phyloP scores from a whole-genome alignment of 2,797 vertebrate species.

The Nyctalus aviator region DNA sequence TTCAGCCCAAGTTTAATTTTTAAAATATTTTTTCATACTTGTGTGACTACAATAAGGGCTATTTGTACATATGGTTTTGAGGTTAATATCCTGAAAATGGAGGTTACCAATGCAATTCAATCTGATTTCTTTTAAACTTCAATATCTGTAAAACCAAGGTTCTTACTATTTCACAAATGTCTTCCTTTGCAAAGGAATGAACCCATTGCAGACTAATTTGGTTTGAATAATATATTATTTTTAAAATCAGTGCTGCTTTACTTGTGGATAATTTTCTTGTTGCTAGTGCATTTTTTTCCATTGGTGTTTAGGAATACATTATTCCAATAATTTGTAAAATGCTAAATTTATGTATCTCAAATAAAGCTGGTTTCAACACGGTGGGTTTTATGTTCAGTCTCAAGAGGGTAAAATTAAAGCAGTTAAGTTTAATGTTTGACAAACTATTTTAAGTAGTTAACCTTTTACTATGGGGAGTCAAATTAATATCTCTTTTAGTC shows the following conservation, averaged over 20 bases:
- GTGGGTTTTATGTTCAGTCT: background rate
- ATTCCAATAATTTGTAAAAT: background rate
- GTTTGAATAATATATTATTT: background rate
- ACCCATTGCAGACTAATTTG: background rate
- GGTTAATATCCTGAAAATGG: background rate
- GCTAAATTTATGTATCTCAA: background rate
- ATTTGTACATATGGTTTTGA: background rate
- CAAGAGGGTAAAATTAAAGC: background rate
- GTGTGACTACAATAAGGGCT: background rate
- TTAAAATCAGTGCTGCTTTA: background rate
- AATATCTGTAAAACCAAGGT: background rate
- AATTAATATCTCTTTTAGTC: background rate
- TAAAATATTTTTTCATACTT: background rate
- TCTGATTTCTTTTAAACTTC: background rate
- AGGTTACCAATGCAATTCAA: background rate
- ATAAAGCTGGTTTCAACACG: background rate
- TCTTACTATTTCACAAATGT: background rate
- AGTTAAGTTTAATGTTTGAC: background rate
- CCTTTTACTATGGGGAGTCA: background rate
- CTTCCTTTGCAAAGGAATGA: background rate
- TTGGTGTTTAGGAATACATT: background rate
- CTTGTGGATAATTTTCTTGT: background rate
- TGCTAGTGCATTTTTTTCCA: background rate
- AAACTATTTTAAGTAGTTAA: background rate
- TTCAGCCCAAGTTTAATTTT: background rate